Conservation (phyloP, 1,140 invertebrate genomes). For the Melipona quadrifasciata region DNA sequence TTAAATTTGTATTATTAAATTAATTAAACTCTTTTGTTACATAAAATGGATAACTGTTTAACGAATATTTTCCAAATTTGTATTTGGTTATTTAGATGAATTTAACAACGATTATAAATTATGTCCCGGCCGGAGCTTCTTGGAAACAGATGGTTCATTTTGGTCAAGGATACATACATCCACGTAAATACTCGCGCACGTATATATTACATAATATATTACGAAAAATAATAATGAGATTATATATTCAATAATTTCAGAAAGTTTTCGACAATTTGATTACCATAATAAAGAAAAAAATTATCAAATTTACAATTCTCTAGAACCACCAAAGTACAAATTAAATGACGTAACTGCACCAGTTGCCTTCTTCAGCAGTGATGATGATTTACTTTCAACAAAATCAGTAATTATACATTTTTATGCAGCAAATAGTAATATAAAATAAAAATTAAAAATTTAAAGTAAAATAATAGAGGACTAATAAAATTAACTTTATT, state of each 20-base stretch:
- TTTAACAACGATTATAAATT: slow-evolving; percentile 87
- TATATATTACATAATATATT: background rate
- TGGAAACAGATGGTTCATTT: slow-evolving; percentile 89
- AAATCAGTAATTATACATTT: slow-evolving; percentile 74
- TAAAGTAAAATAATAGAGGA: background rate
- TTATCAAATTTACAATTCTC: slow-evolving; percentile 74
- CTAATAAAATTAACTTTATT: background rate
- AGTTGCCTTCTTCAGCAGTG: slow-evolving; percentile 85
- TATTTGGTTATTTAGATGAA: slow-evolving; percentile 80
- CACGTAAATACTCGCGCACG: slow-evolving; percentile 61
- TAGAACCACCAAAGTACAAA: slow-evolving; percentile 84
- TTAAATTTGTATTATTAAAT: background rate
- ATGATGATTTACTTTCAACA: slow-evolving; percentile 84
- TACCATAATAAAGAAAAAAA: slow-evolving; percentile 79
- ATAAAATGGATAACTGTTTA: background rate
- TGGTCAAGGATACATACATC: slow-evolving; percentile 83
- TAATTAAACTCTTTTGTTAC: background rate
- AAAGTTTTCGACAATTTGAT: slow-evolving; percentile 77
- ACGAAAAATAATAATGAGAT: background rate
- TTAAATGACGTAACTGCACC: slow-evolving; percentile 84
- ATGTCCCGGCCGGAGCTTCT: slow-evolving; percentile 90
- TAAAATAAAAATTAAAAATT: background rate
- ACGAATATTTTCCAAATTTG: slow-evolving; percentile 3
- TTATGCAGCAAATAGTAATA: background rate
- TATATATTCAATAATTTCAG: slow-evolving; percentile 53